A percentile compares a stretch with the other conserved stretches of the same genome.
Conservation (phyloP, 1,140 invertebrate genomes). For the Prorops nasuta region DNA sequence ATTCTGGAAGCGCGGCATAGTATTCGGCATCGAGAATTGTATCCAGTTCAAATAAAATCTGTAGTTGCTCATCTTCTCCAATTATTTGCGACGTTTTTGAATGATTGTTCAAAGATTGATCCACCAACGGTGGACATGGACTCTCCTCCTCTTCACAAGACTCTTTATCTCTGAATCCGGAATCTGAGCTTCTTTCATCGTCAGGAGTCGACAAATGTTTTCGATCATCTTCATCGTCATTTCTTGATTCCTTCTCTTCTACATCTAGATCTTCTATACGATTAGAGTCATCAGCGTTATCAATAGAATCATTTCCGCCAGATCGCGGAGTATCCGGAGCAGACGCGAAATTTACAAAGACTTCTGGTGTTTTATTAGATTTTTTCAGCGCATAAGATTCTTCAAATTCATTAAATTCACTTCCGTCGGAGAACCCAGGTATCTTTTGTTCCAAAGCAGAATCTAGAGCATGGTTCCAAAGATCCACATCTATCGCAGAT, state of each 20-base stretch:
- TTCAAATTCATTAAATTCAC: slow-evolving; percentile 30
- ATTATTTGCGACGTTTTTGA: slow-evolving; percentile 11
- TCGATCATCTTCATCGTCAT: slow-evolving; percentile 51
- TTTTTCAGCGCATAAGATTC: slow-evolving; percentile 8
- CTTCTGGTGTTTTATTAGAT: slow-evolving; percentile 7
- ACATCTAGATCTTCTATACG: slow-evolving; percentile 34
- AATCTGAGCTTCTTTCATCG: slow-evolving; percentile 59
- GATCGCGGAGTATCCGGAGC: slow-evolving; percentile 34
- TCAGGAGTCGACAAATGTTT: slow-evolving; percentile 57
- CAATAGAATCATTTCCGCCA: slow-evolving; percentile 27
- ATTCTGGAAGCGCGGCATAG: slow-evolving; percentile 36
- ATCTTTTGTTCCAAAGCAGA: slow-evolving; percentile 40
- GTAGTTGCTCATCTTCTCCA: slow-evolving; percentile 46
- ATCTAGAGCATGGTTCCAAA: slow-evolving; percentile 45
- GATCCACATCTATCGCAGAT: slow-evolving; percentile 34
- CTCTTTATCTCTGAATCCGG: slow-evolving; percentile 59
- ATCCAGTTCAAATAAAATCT: slow-evolving; percentile 47
- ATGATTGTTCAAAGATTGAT: neutral
- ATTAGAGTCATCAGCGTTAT: slow-evolving; percentile 35
- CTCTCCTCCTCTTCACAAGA: slow-evolving; percentile 58
- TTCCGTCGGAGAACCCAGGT: slow-evolving; percentile 32
- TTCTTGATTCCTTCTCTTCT: slow-evolving; percentile 21
- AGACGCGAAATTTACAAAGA: slow-evolving; percentile 18
- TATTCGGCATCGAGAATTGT: slow-evolving; percentile 51
- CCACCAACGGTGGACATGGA: slow-evolving; percentile 21